Base-by-base conservation (phyloP, 2,797 vertebrate genomes). In the Crocodylus rhombifer region DNA sequence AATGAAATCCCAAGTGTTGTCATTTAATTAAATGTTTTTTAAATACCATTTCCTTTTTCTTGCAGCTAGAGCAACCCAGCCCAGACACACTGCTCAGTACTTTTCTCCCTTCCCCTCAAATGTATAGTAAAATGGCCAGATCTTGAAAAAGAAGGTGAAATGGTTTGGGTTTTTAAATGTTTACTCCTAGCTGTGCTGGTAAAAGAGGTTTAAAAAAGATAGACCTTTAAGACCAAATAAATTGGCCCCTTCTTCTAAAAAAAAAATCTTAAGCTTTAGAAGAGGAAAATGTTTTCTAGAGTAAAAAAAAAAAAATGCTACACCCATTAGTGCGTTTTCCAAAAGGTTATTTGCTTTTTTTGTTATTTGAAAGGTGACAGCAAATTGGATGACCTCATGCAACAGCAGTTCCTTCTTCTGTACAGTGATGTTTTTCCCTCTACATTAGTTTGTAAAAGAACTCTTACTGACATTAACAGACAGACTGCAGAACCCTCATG, bases 1-100 rank as follows among this genome's bases (percentile, higher is more conserved):
- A 96, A 94, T 95, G 80, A 96, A 96, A 96, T 94, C 96, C 95
- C 95, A 81, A 96, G 93, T 65, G 95, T 73, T 92, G 81, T 82
- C 97, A 89, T 98, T 92, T 97, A 97, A 97, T 98, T 95, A 97
- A 98, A 98, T 93, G 69, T 5, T n/a, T 76, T 95, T 71, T 8
- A 95, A 93, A 95, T 87, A 93, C 86, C 84, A 91, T 95, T 97
- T 93, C 94, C 80, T 93, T 94, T 94, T 92, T 83, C 73, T 88
- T 57, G 55, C 75, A 94, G 80, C 89, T 88, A 80, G 85, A 93
- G 80, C 57, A 71, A 87, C 82, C 58, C 56, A 21, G 80, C 80
- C 61, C 63, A 74, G 86, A 80, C 13, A 58, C 12, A 55, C 9
- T 87, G 30, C 67, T 87, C 71, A 67, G 56, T 75, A 77, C 63